Base-by-base conservation (phyloP, 2,888 invertebrate genomes). In the Cephalotes varians region DNA sequence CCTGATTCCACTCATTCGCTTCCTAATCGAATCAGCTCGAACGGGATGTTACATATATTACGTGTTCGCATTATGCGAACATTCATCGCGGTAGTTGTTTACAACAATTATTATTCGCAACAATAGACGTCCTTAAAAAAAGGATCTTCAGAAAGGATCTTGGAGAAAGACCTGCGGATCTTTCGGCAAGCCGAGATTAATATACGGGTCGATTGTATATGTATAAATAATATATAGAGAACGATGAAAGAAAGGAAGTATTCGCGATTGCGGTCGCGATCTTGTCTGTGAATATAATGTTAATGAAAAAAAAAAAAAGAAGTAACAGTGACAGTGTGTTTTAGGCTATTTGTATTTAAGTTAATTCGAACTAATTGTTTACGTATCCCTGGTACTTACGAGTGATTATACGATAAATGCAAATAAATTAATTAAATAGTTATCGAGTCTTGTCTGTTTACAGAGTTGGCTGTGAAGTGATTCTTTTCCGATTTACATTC, bases 341-440 rank as follows among this genome's bases (percentile, higher is more conserved):
- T 91, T 91, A 91, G 90, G 85, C 81, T 91, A 91, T 88, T 90
- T 88, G 82, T 88, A 91, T 91, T 87, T 88, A 87, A 88, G 82
- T 84, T 88, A 81, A 90, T 88, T 88, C 84, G 76, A 90, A 85
- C 77, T 90, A 84, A 90, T 90, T 85, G 90, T 88, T 91, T 91
- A 90, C 86, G 87, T 91, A 88, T 89, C 62, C 81, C 85, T 62
- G 79, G 85, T 87, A 91, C 84, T 91, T 90, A 87, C 77, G 90
- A 91, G 83, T 85, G 87, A 88, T 88, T 91, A 88, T 90, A 87
- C 79, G 84, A 85, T 87, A 87, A 91, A 89, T 89, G 86, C 82
- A 87, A 91, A 91, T 91, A 88, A 91, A 91, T 76, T 82, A 83
- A 91, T 87, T 86, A 86, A 91, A 91, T 87, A 91, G 88, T 91